These are phyloP conservation scores for Rhabdornis inornatus DNA, from an alignment of 2,113 vertebrate species.

Conservation along the genomic window DNA sequence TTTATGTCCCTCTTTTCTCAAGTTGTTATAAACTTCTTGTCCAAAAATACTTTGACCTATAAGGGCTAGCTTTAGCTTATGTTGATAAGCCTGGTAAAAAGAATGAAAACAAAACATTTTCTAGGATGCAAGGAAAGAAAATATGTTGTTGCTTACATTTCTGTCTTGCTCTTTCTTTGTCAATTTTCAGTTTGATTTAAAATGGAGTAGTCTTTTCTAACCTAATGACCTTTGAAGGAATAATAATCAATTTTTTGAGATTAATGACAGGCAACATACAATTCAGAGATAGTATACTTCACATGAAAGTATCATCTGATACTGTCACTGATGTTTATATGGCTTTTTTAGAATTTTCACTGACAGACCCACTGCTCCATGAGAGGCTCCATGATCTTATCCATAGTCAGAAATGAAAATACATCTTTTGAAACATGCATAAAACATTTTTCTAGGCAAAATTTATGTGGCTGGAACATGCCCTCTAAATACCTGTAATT, in stretches of 20 bases:
- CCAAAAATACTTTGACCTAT: conserved; percentile 98
- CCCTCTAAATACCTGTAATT: neutral
- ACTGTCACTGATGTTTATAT: neutral
- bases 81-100: conserved; percentile 81
- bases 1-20: conserved; percentile 90
- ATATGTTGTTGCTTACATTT: neutral
- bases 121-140: neutral
- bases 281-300: neutral
- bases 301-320: neutral
- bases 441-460: neutral
- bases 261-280: neutral
- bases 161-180: neutral
- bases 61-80: conserved; percentile 89
- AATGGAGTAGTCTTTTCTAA: neutral
- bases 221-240: neutral
- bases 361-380: neutral
- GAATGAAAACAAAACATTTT: neutral
- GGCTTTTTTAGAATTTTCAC: neutral
- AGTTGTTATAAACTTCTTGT: conserved; percentile 91
- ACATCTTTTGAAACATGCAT: neutral
- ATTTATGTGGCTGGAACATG: neutral
- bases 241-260: neutral
- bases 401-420: neutral
- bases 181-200: neutral
- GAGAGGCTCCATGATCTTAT: neutral